Evolutionary conservation across 2,888 invertebrate species (phyloP), one percentile per base, ranked within the genome.

Genomic region (Dysmachus trigonus): DNA sequence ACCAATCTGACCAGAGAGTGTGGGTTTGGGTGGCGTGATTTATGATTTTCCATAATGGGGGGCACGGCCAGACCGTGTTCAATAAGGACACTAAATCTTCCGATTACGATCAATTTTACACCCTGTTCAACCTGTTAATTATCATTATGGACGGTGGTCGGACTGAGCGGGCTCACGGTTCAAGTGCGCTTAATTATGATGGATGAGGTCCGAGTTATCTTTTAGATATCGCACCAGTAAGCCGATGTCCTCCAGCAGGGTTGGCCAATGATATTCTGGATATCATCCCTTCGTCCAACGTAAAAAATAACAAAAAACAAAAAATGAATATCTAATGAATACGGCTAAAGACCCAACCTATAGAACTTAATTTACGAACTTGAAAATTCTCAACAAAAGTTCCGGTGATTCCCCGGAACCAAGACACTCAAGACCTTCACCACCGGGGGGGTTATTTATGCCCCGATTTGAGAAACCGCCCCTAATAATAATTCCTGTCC

Each of bases 71-170:
- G 31, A 22, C 79, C 51, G 31, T 79, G 79, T 51, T 79, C 79
- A 79, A 79, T 79, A 51, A 79, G 27, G 51, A 79, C 31, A 47
- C 30, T 79, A 30, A 79, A 79, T 79, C 30, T 79, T 51, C 51
- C 31, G 79, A 79, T 79, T 79, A 79, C 79, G 79, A 79, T 79
- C 79, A 41, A 79, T 79, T 79, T 79, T 79, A 79, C 79, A 79
- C 47, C 41, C 79, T 51, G 47, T 51, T 51, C 79, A 79, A 79
- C 79, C 79, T 79, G 79, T 79, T 79, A 79, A 79, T 79, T 79
- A 51, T 47, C 79, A 79, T 47, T 51, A 79, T 79, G 10, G 62
- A 62, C 27, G 62, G 62, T 7, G 62, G 62, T 7, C 27, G 62
- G 27, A 62, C 62, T 79, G 51, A 79, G 79, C 47, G 47, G 27